Evolutionary conservation across 1,140 invertebrate genomes (phyloP).

Genomic region (Melanaphis sacchari): DNA sequence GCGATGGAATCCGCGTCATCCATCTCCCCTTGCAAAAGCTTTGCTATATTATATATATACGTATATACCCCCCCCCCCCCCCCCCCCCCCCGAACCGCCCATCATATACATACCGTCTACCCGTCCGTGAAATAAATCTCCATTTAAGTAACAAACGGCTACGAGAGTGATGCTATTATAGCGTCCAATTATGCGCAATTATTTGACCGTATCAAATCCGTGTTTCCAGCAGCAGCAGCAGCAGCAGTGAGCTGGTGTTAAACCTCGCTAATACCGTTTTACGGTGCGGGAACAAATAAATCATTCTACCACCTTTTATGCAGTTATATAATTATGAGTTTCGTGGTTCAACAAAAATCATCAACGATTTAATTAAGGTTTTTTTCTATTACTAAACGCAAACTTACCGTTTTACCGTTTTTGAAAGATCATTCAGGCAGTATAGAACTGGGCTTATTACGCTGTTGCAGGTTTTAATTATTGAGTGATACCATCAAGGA

Average conservation of each 20-base stretch:
- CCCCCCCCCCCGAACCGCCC: not conserved
- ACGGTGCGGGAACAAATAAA: not conserved
- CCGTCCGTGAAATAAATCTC: conserved; percentile 21
- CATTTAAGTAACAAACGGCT: conserved; percentile 5
- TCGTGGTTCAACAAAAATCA: not conserved
- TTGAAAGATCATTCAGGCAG: no score
- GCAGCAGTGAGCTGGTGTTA: not conserved
- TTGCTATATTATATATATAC: not conserved
- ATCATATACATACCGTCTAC: not conserved
- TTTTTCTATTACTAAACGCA: not conserved
- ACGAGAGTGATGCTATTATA: not conserved
- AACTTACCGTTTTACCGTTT: no score
- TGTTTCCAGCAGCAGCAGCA: not conserved
- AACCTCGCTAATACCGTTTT: not conserved
- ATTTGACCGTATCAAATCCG: conserved; percentile 19
- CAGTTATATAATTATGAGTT: not conserved
- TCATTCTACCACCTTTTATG: not conserved
- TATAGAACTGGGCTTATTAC: not conserved
- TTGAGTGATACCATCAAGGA: not conserved
- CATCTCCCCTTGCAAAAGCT: not conserved
- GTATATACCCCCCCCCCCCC: no score
- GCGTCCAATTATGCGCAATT: conserved; percentile 13
- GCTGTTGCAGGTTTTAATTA: not conserved
- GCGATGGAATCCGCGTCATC: not conserved
- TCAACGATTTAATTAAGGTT: not conserved